Evolutionary conservation across 2,113 vertebrate genomes (phyloP), one percentile per base, ranked within the genome.

Genomic region (Porphyrio hochstetteri): DNA sequence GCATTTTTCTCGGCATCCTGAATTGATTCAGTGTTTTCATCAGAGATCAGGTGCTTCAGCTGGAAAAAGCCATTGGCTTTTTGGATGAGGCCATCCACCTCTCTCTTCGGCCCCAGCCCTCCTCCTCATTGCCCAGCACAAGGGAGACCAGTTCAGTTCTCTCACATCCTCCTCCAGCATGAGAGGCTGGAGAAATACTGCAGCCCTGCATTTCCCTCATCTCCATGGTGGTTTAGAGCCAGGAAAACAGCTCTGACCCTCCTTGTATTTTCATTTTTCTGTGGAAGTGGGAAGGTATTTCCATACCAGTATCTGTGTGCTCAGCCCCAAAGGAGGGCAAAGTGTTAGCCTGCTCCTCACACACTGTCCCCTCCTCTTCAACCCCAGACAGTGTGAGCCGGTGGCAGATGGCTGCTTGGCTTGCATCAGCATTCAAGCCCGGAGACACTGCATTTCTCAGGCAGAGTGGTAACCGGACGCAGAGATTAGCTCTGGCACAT

Each of bases 321-420:
- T 50, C n/a, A 5, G 11, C 42, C 46, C 31, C 50, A 72, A 5
- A 35, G 15, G 42, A 59, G 12, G 56, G 42, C 11, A 29, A 28
- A 23, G 59, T 5, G 20, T 17, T 29, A 27, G 19, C 56, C 59
- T 33, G 25, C 13, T 20, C 13, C 38, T 65, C 2, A 0, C n/a
- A 13, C 28, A 70, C 11, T 17, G 15, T 70, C 10, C n/a, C 44
- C 14, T 16, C 8, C n/a, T 14, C 44, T 13, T 52, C 0, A 3
- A 14, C 5, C 2, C 11, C 0, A 0, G 59, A 48, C 2, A 1
- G 3, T 2, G 36, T 8, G 65, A 11, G 31, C 40, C 38, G 0
- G 1, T 2, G 5, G 5, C 75, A 82, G 88, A 61, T 33, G 82
- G 55, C n/a, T 38, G 56, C 72, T 74, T 56, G 4, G 10, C 35